These are phyloP conservation scores for Myiopsitta monachus DNA, from an alignment of 2,113 vertebrate genomes.

Conservation along the genomic window DNA sequence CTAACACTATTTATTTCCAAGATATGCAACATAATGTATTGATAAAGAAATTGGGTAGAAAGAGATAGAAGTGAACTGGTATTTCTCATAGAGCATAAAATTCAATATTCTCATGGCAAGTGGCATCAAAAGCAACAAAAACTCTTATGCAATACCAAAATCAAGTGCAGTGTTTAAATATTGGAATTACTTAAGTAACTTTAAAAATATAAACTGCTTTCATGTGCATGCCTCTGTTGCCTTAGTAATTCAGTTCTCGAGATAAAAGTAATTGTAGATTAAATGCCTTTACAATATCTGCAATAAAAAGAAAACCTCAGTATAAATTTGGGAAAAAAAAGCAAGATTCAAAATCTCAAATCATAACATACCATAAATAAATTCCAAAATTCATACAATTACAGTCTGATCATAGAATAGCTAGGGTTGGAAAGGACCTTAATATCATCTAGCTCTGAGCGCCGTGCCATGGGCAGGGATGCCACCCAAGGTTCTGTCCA, in stretches of 20 bases:
- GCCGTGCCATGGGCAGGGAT: neutral
- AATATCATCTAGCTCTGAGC: neutral
- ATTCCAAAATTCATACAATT: neutral
- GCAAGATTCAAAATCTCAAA: neutral
- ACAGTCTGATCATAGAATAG: neutral
- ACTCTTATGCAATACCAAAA: neutral
- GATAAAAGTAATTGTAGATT: neutral
- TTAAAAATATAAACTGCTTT: neutral
- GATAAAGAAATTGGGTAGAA: neutral
- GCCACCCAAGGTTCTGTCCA: neutral
- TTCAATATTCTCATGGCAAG: neutral
- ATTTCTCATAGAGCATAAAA: neutral
- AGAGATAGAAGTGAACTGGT: neutral
- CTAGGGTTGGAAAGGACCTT: neutral
- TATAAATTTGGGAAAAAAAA: neutral
- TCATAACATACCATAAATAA: neutral
- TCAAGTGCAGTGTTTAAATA: neutral
- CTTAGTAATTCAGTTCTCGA: neutral
- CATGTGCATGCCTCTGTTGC: neutral
- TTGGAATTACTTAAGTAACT: neutral
- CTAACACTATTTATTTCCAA: neutral
- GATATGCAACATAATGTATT: neutral
- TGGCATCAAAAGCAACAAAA: neutral
- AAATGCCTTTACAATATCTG: neutral
- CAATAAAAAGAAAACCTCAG: neutral